Evolutionary conservation across 2,113 vertebrate genomes (phyloP).

Genomic region (Mixornis gularis): DNA sequence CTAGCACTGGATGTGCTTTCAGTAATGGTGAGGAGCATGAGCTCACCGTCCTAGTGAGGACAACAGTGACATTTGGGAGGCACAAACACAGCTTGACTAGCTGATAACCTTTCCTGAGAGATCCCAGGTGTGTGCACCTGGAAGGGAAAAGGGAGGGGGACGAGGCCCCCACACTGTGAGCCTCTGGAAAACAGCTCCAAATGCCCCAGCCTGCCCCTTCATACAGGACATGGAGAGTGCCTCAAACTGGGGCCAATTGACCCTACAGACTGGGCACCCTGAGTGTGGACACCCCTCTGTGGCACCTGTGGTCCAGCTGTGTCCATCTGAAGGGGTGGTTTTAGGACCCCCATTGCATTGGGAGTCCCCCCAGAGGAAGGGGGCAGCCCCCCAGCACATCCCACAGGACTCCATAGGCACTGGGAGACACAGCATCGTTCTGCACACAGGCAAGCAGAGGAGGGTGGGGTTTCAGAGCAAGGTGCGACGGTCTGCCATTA

Average conservation of each 20-base stretch:
- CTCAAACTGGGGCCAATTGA: background rate
- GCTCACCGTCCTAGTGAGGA: background rate
- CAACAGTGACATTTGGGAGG: slow-evolving; percentile 44
- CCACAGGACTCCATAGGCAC: fast-evolving
- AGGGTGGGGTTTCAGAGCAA: background rate
- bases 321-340: background rate
- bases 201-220: background rate
- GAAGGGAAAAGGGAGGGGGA: background rate
- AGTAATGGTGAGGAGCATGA: background rate
- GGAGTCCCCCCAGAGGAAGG: fast-evolving
- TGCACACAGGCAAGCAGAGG: background rate
- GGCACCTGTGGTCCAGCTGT: background rate
- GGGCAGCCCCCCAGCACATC: background rate
- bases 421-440: background rate
- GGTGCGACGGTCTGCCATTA: background rate
- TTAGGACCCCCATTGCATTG: background rate
- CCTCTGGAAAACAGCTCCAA: background rate
- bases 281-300: background rate
- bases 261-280: background rate
- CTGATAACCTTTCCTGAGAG: slow-evolving; percentile 49
- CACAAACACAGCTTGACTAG: background rate
- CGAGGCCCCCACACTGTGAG: background rate
- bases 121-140: background rate
- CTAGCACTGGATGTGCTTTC: background rate
- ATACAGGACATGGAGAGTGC: background rate